Percentiles rank a stretch among this genome's conserved stretches.
phyloP scores from a whole-genome alignment of 2,888 invertebrate genomes.

The Campopleginae sp. region DNA sequence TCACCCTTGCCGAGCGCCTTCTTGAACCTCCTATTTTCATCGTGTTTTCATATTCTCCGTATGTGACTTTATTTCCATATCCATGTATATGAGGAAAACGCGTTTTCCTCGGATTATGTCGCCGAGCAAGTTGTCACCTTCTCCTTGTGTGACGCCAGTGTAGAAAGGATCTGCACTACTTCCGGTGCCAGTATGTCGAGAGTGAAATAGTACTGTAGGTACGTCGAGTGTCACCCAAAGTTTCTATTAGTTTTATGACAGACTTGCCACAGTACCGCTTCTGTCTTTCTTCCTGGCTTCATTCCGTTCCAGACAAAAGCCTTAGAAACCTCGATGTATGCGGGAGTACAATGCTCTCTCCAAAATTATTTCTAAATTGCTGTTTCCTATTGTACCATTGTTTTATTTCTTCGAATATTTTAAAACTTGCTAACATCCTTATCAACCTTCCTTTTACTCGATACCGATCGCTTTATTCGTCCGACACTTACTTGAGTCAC shows the following conservation, averaged over 20 bases:
- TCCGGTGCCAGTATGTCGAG: conserved; percentile 45
- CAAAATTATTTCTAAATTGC: neutral
- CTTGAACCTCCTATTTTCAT: neutral
- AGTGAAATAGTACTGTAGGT: conserved; percentile 59
- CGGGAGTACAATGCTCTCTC: neutral
- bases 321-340: neutral
- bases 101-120: conserved; percentile 49
- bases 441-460: neutral
- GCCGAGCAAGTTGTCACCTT: conserved; percentile 51
- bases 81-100: conserved; percentile 18
- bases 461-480: neutral
- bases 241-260: conserved; percentile 64
- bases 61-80: conserved; percentile 19
- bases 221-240: conserved; percentile 30
- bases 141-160: conserved; percentile 2
- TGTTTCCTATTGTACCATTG: neutral
- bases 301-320: neutral
- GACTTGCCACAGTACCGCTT: conserved; percentile 25
- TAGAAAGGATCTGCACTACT: conserved; percentile 43
- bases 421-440: neutral
- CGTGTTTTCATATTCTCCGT: neutral
- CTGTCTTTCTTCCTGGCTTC: conserved; percentile 14
- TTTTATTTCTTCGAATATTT: neutral
- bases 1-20: neutral
- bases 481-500: neutral